Conservation (phyloP, 2,888 invertebrate genomes). For the Platerodrilus igneus region DNA sequence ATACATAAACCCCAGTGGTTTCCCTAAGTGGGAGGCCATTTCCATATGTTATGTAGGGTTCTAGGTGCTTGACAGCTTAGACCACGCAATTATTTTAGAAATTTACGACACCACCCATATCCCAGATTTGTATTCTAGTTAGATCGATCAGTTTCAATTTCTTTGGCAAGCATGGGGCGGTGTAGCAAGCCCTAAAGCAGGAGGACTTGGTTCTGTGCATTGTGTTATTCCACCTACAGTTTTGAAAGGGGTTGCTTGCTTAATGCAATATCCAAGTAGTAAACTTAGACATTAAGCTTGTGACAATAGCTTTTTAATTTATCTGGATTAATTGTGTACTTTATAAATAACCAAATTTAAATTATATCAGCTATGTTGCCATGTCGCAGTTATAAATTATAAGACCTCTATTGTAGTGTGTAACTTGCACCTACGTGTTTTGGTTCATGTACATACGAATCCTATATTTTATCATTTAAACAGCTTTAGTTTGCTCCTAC, state of each 20-base stretch:
- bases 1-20: slow-evolving; percentile 14
- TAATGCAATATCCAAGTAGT: not conserved
- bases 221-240: no score
- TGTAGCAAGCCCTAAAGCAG: slow-evolving; percentile 21
- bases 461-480: no score
- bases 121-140: slow-evolving; percentile 31
- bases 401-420: no score
- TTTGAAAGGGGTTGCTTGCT: no score
- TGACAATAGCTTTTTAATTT: not conserved
- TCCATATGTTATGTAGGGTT: slow-evolving; percentile 23
- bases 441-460: no score
- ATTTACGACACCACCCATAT: slow-evolving; percentile 31
- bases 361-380: slow-evolving; percentile 25
- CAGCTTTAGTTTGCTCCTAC: no score
- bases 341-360: slow-evolving; percentile 26
- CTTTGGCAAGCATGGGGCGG: slow-evolving; percentile 27
- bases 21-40: slow-evolving; percentile 19
- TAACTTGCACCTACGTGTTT: no score
- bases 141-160: slow-evolving; percentile 42
- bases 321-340: not conserved
- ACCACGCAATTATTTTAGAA: slow-evolving; percentile 27
- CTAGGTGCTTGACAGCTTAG: slow-evolving; percentile 29
- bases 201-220: no score
- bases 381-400: slow-evolving; percentile 16
- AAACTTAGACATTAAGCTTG: not conserved